Evolutionary conservation across 2,797 vertebrate genomes (phyloP).

Genomic region (Onychomys leucogaster): DNA sequence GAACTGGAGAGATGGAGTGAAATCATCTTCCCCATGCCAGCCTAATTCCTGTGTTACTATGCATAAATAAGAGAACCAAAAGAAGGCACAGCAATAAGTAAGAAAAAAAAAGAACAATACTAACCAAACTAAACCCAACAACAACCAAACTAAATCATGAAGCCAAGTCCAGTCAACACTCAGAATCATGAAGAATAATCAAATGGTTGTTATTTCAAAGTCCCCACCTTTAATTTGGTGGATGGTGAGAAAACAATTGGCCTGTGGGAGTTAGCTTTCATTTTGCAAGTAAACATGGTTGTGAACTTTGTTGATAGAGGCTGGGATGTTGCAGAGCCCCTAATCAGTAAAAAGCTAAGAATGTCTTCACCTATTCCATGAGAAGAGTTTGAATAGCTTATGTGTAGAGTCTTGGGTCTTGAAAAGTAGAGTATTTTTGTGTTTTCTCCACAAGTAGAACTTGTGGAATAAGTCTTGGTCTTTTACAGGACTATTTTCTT

Average conservation of each 20-base stretch:
- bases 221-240: background rate
- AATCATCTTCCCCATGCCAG: background rate
- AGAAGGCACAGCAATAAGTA: background rate
- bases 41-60: background rate
- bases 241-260: background rate
- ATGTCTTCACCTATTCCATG: background rate
- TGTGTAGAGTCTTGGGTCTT: background rate
- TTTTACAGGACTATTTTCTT: background rate
- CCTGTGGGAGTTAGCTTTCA: background rate
- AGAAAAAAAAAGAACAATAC: background rate
- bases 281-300: background rate
- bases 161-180: background rate
- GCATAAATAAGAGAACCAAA: background rate
- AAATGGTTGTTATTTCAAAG: background rate
- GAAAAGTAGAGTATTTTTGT: background rate
- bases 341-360: background rate
- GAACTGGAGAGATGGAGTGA: background rate
- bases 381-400: too few species aligned
- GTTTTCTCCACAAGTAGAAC: background rate
- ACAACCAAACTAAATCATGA: background rate
- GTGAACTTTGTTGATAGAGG: background rate
- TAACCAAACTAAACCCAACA: background rate
- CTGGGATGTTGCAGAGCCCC: rapidly evolving
- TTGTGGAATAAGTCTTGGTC: background rate
- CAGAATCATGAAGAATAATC: background rate